A percentile compares a stretch with the other conserved stretches of the same genome.
phyloP scores from a whole-genome alignment of 2,797 vertebrate species.

The Chelon labrosus region DNA sequence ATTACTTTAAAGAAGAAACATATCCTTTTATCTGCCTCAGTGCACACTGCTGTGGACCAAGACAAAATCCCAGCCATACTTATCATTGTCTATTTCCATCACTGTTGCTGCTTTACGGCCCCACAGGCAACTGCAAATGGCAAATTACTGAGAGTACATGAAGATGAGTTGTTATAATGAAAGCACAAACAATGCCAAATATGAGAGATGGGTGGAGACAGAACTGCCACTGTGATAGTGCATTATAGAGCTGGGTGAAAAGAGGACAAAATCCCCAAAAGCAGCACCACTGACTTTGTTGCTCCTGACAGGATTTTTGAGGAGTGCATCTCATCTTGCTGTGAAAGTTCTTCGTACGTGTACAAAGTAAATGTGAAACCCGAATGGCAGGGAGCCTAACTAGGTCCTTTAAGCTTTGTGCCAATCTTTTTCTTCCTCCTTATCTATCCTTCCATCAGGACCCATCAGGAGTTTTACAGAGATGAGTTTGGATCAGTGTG shows the following conservation, averaged over 20 bases:
- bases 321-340: constrained; percentile 33
- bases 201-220: constrained; percentile 41
- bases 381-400: constrained; percentile 41
- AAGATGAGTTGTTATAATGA: constrained; percentile 63
- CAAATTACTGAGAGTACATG: constrained; percentile 61
- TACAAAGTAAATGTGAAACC: constrained; percentile 41
- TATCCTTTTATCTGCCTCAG: constrained; percentile 40
- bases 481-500: constrained; percentile 23
- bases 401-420: constrained; percentile 23
- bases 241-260: constrained; percentile 35
- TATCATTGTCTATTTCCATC: constrained; percentile 58
- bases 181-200: constrained; percentile 49
- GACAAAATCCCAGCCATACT: constrained; percentile 45
- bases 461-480: constrained; percentile 25
- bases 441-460: constrained; percentile 23
- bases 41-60: constrained; percentile 43
- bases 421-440: constrained; percentile 5
- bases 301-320: constrained; percentile 52
- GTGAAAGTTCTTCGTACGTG: constrained; percentile 28
- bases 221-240: constrained; percentile 36
- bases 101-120: constrained; percentile 60
- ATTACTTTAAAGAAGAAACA: constrained; percentile 50
- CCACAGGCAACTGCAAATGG: constrained; percentile 45
- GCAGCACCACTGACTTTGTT: constrained; percentile 38
- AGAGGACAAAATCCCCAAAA: constrained; percentile 34